Evolutionary conservation across 37 sponge, comb jelly and placozoan genomes (phyloP).

Genomic region (Eunapius fragilis): DNA sequence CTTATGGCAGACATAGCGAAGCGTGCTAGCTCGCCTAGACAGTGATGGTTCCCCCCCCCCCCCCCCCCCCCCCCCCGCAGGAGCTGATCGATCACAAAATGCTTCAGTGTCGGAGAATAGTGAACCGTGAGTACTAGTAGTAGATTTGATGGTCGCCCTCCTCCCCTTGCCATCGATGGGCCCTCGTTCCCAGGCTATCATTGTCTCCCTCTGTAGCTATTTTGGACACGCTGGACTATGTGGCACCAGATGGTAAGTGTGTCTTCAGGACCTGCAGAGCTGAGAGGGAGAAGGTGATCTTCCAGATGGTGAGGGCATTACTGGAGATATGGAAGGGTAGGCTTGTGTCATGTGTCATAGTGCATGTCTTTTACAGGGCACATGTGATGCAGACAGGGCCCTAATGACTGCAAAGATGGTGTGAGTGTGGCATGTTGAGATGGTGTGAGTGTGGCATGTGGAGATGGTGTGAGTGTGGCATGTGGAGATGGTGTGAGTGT

Average conservation of each 20-base stretch:
- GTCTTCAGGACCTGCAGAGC: slow-evolving; percentile 84
- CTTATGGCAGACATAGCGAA: not conserved
- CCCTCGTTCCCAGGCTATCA: slow-evolving; percentile 1
- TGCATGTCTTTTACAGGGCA: slow-evolving; percentile 48
- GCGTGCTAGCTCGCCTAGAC: not conserved
- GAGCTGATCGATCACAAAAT: slow-evolving; percentile 90
- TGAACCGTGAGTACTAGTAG: slow-evolving; percentile 63
- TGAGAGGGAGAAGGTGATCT: slow-evolving; percentile 81
- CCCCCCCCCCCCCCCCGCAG: slow-evolving; percentile 9
- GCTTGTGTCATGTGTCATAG: not conserved
- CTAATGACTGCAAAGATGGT: slow-evolving; percentile 69
- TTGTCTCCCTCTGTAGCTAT: slow-evolving; percentile 55
- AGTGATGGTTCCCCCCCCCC: not conserved
- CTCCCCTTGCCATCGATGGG: not conserved
- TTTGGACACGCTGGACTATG: slow-evolving; percentile 89
- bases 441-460: too few species aligned
- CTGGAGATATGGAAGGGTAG: not conserved
- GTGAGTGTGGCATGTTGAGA: too few species aligned
- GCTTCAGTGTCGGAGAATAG: slow-evolving; percentile 70
- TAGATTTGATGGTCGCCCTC: not conserved
- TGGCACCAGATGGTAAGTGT: slow-evolving; percentile 71
- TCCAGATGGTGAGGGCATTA: slow-evolving; percentile 86
- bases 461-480: too few species aligned
- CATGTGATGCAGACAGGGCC: slow-evolving; percentile 78
- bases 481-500: not conserved